Conservation (phyloP, 2,888 invertebrate species). For the Tridacna gigas region DNA sequence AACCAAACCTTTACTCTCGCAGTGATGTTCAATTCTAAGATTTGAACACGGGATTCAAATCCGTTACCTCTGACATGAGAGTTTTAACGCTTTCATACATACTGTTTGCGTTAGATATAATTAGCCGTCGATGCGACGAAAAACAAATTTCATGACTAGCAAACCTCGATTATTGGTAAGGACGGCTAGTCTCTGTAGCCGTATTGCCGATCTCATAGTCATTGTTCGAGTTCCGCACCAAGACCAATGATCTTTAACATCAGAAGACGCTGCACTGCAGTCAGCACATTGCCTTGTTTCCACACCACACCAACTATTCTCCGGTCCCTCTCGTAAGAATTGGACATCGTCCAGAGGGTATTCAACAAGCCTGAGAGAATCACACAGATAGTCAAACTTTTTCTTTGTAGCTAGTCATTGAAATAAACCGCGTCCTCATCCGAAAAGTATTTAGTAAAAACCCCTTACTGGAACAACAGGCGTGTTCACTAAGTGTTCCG, state of each 20-base stretch:
- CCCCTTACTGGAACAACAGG: no score
- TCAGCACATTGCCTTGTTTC: constrained; percentile 57
- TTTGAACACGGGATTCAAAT: no score
- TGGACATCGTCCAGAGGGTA: constrained; percentile 60
- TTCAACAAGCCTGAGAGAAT: constrained; percentile 59
- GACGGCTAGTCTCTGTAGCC: constrained; percentile 56
- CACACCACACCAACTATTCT: constrained; percentile 57
- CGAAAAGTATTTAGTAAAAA: no score
- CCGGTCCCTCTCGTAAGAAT: constrained; percentile 62
- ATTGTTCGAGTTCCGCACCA: constrained; percentile 69
- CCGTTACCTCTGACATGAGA: no score
- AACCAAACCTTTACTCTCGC: no score
- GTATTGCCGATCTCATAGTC: constrained; percentile 61
- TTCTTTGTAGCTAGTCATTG: no score
- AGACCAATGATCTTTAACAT: constrained; percentile 61
- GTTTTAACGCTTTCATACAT: no score
- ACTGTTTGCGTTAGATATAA: no score
- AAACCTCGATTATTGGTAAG: constrained; percentile 35
- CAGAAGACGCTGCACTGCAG: constrained; percentile 39
- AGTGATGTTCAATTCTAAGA: no score
- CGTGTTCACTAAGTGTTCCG: no score
- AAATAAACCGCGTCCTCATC: no score
- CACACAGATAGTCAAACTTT: not conserved
- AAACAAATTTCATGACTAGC: not conserved
- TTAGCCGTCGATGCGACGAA: no score